A percentile compares a stretch with the other conserved stretches of the same genome.
Evolutionary conservation across 1,140 invertebrate genomes (phyloP).

Genomic region (Dendrolimus kikuchii): DNA sequence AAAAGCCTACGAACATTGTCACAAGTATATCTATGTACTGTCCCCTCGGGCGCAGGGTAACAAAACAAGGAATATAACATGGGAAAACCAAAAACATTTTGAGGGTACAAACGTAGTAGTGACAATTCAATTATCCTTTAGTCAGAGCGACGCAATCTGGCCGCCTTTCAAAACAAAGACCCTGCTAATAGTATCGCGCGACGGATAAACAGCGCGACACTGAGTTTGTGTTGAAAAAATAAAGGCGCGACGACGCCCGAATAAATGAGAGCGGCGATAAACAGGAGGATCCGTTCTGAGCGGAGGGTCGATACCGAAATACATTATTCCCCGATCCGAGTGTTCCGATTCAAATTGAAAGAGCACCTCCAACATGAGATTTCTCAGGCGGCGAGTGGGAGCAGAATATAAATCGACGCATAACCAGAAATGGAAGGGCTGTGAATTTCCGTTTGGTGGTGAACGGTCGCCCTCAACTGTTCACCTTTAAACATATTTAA

Average conservation of each 20-base stretch:
- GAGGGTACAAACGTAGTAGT: conserved; percentile 19
- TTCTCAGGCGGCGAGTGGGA: conserved; percentile 69
- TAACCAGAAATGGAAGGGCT: conserved; percentile 67
- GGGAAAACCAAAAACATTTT: conserved; percentile 3
- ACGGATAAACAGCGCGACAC: conserved; percentile 58
- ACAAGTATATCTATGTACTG: background rate
- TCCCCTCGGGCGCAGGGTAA: background rate
- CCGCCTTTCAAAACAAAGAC: conserved; percentile 57
- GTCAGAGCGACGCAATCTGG: conserved; percentile 45
- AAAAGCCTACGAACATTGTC: too few relatives aligned
- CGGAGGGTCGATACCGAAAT: conserved; percentile 70
- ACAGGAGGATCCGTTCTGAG: conserved; percentile 65
- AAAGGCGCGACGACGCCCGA: conserved; percentile 68
- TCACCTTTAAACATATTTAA: conserved; percentile 25
- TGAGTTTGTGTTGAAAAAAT: conserved; percentile 63
- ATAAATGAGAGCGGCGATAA: conserved; percentile 70
- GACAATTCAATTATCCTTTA: conserved; percentile 61
- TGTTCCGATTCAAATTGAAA: conserved; percentile 73
- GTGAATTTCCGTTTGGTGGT: conserved; percentile 60
- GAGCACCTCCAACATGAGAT: conserved; percentile 71
- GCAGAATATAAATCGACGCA: conserved; percentile 71
- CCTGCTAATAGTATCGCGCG: conserved; percentile 55
- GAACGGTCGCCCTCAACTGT: conserved; percentile 30
- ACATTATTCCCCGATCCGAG: conserved; percentile 71
- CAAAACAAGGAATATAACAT: too few relatives aligned